Conservation (phyloP, 2,113 vertebrate genomes). For the Pogona vitticeps region DNA sequence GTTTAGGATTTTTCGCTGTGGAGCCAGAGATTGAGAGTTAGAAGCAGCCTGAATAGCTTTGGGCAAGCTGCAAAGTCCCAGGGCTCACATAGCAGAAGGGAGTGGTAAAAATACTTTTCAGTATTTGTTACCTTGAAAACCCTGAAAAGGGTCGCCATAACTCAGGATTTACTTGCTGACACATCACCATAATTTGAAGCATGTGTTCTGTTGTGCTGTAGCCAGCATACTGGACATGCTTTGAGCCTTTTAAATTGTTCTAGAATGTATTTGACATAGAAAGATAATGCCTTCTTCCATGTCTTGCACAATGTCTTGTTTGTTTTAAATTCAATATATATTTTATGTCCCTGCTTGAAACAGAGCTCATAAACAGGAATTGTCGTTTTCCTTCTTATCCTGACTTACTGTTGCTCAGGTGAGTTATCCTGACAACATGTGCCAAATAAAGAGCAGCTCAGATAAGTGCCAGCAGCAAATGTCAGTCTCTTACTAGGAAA, state of each 20-base stretch:
- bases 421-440: slow-evolving; percentile 1
- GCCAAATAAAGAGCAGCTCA: neutral
- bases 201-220: too few relatives aligned
- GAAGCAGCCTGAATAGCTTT: too few relatives aligned
- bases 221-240: too few relatives aligned
- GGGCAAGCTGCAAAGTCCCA: too few relatives aligned
- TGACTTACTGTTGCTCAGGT: neutral
- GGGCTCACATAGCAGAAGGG: too few relatives aligned
- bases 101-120: too few relatives aligned
- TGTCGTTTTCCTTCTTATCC: neutral
- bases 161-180: too few relatives aligned
- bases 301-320: neutral
- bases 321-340: neutral
- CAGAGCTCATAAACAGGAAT: neutral
- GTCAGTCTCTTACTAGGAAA: neutral
- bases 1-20: too few relatives aligned
- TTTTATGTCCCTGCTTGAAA: neutral
- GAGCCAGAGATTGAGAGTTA: too few relatives aligned
- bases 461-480: neutral
- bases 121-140: too few relatives aligned
- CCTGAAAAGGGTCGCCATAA: too few relatives aligned
- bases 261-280: neutral
- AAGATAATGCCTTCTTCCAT: neutral
- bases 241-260: neutral
- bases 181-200: too few relatives aligned